These are phyloP conservation scores for Hippocampus mohnikei DNA, from an alignment of 2,113 vertebrate genomes.

Conservation along the genomic window DNA sequence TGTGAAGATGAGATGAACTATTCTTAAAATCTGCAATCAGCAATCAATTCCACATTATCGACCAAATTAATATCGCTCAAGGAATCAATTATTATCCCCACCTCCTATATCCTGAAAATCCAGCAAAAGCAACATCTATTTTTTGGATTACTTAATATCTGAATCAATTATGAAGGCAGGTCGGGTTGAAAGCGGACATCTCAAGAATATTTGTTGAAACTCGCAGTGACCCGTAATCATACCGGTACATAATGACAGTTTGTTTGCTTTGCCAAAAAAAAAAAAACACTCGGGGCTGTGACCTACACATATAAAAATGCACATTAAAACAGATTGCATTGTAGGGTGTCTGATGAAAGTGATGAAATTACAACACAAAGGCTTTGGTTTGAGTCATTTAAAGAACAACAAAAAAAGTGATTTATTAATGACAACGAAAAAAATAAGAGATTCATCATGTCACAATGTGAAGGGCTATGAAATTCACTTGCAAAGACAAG, in stretches of 20 bases:
- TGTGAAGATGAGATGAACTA: background rate
- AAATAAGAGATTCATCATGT: background rate
- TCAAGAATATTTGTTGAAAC: slow-evolving; percentile 71
- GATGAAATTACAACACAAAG: slow-evolving; percentile 51
- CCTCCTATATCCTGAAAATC: background rate
- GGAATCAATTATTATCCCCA: background rate
- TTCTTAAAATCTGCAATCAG: background rate
- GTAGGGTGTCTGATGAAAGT: slow-evolving; percentile 38
- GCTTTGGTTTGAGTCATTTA: slow-evolving; percentile 22
- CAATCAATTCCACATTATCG: background rate
- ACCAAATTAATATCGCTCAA: background rate
- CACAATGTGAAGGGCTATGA: too few species aligned
- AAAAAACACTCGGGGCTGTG: slow-evolving; percentile 49
- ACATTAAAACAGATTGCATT: slow-evolving; percentile 22
- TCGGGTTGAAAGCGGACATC: slow-evolving; percentile 51
- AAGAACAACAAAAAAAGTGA: slow-evolving; percentile 18
- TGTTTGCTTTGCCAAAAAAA: slow-evolving; percentile 61
- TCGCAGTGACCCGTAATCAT: slow-evolving; percentile 69
- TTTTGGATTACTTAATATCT: slow-evolving; percentile 42
- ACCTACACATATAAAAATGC: slow-evolving; percentile 43
- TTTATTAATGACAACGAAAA: slow-evolving; percentile 8
- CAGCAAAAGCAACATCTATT: background rate
- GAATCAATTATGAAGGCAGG: slow-evolving; percentile 45
- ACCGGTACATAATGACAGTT: slow-evolving; percentile 57
- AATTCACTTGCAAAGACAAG: too few species aligned